Evolutionary conservation across 2,113 vertebrate species (phyloP).

Genomic region (Cryptoleucopteryx plumbea): DNA sequence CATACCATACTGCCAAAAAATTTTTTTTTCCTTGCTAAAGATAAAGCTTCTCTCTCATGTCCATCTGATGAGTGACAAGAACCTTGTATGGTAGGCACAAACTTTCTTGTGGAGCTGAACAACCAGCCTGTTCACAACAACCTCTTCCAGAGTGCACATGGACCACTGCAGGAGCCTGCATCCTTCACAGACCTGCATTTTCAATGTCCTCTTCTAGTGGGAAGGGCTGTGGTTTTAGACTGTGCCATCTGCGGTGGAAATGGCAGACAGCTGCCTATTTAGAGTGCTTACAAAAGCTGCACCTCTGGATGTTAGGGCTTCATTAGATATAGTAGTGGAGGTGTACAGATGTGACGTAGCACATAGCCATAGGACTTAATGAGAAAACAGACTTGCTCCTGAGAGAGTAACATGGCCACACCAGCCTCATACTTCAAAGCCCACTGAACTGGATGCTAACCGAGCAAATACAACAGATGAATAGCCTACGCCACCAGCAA

Average conservation of each 20-base stretch:
- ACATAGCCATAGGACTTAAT: background rate
- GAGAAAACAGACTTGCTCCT: background rate
- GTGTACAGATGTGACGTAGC: background rate
- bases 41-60: background rate
- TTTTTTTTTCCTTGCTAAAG: background rate
- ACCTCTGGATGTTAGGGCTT: background rate
- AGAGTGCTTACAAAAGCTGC: background rate
- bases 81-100: background rate
- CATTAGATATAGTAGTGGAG: background rate
- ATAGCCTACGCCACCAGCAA: background rate
- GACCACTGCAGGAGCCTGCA: background rate
- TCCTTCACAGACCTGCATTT: background rate
- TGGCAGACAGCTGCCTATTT: background rate
- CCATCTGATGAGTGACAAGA: background rate
- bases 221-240: background rate
- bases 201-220: background rate
- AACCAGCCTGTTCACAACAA: background rate
- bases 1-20: background rate
- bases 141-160: background rate
- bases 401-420: accelerated
- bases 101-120: background rate
- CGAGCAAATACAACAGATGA: background rate
- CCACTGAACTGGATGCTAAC: background rate
- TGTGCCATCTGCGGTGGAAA: background rate
- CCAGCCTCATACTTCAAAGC: background rate